Conservation (phyloP, 2,888 invertebrate genomes). For the Petrolisthes cinctipes region DNA sequence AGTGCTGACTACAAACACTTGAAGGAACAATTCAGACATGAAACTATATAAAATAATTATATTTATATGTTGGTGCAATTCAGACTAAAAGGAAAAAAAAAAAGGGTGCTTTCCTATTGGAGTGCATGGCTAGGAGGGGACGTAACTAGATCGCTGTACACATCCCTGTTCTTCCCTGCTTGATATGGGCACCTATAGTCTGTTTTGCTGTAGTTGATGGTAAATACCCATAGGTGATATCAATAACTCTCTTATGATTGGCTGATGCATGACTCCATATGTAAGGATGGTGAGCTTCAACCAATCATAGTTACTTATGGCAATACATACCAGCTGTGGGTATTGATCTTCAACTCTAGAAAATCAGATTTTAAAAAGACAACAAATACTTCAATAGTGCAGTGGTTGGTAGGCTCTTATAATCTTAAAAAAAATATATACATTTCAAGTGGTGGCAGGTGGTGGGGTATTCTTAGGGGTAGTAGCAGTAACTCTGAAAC, state of each 20-base stretch:
- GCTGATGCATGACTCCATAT: no score
- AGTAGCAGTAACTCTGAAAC: constrained; percentile 39
- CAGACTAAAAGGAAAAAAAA: not conserved
- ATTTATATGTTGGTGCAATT: no score
- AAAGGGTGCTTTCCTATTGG: not conserved
- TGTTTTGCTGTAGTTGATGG: no score
- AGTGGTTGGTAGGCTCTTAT: constrained; percentile 42
- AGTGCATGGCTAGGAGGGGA: not conserved
- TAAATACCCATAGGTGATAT: no score
- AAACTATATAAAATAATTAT: not conserved
- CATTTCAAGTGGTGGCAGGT: constrained; percentile 47
- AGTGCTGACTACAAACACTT: not conserved
- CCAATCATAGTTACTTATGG: no score
- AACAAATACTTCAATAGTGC: constrained; percentile 19
- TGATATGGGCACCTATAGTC: not conserved
- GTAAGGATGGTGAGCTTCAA: no score
- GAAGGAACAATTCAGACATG: not conserved
- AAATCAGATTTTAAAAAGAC: not conserved
- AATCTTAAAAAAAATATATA: constrained; percentile 11
- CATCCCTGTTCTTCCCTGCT: not conserved
- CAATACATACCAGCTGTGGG: no score
- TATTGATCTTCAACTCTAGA: no score
- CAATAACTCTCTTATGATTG: no score
- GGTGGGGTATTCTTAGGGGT: constrained; percentile 59
- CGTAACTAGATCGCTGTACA: no score